phyloP scores from a whole-genome alignment of 2,797 vertebrate species.

The Champsocephalus esox region DNA sequence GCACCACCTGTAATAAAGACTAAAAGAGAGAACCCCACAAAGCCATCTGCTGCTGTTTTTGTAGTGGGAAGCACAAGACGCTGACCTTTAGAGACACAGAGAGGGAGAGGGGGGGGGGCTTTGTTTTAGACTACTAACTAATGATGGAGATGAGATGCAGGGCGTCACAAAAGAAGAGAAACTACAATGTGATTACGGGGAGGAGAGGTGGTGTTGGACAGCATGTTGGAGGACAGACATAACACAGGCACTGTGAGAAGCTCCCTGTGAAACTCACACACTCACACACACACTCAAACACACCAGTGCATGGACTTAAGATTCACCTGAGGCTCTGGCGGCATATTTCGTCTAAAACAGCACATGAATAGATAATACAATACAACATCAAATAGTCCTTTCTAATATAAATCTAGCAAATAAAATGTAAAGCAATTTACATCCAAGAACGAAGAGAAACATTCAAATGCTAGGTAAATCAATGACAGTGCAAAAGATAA shows the following conservation, averaged over 20 bases:
- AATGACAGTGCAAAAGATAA: slow-evolving; percentile 77
- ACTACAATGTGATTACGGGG: slow-evolving; percentile 41
- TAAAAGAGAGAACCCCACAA: slow-evolving; percentile 25
- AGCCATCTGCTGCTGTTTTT: slow-evolving; percentile 68
- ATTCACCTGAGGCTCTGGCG: slow-evolving; percentile 81
- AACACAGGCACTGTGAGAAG: slow-evolving; percentile 73
- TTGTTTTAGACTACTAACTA: slow-evolving; percentile 21
- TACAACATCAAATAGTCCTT: slow-evolving; percentile 59
- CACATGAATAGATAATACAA: slow-evolving; percentile 67
- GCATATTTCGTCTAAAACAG: slow-evolving; percentile 75
- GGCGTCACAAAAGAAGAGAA: slow-evolving; percentile 33
- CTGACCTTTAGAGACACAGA: slow-evolving; percentile 40
- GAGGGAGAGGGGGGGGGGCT: slow-evolving; percentile 4
- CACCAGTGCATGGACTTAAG: slow-evolving; percentile 64
- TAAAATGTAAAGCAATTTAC: slow-evolving; percentile 76
- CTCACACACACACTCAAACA: slow-evolving; percentile 17
- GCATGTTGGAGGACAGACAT: slow-evolving; percentile 64
- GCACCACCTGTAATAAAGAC: slow-evolving; percentile 57
- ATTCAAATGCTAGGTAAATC: slow-evolving; percentile 57
- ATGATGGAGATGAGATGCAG: slow-evolving; percentile 44
- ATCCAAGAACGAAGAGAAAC: slow-evolving; percentile 64
- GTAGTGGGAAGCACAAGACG: slow-evolving; percentile 49
- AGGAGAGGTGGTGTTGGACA: slow-evolving; percentile 49
- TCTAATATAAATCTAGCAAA: slow-evolving; percentile 71
- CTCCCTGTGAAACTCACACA: slow-evolving; percentile 44